Evolutionary conservation across 1,140 invertebrate genomes (phyloP).

Genomic region (Idris sp.): DNA sequence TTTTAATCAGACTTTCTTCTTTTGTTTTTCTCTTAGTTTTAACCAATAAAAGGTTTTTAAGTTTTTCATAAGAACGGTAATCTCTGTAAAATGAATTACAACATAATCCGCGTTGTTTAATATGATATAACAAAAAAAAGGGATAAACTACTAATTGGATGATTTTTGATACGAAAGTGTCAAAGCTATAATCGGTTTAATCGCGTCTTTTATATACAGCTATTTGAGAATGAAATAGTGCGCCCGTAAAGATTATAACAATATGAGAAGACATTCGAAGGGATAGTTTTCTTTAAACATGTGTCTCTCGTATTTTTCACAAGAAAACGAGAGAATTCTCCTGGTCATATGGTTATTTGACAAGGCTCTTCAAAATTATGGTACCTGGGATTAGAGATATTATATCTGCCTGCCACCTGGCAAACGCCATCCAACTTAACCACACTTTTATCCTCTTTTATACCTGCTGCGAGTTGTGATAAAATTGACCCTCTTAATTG

Average conservation of each 20-base stretch:
- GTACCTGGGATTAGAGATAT: slow-evolving; percentile 60
- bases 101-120: slow-evolving; percentile 13
- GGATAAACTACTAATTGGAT: slow-evolving; percentile 42
- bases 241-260: slow-evolving; percentile 41
- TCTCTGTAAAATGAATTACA: slow-evolving; percentile 2
- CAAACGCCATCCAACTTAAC: slow-evolving; percentile 47
- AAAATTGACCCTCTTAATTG: slow-evolving; percentile 63
- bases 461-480: slow-evolving; percentile 51
- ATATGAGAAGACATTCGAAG: slow-evolving; percentile 42
- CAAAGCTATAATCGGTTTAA: slow-evolving; percentile 49
- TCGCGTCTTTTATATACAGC: slow-evolving; percentile 29
- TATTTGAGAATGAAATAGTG: slow-evolving; percentile 29
- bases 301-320: slow-evolving; percentile 53
- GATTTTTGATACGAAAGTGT: slow-evolving; percentile 47
- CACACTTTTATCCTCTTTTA: slow-evolving; percentile 53
- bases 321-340: slow-evolving; percentile 54
- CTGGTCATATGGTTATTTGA: slow-evolving; percentile 57
- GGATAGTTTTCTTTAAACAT: slow-evolving; percentile 49
- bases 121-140: slow-evolving; percentile 36
- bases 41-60: too few relatives aligned
- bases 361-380: slow-evolving; percentile 57
- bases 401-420: slow-evolving; percentile 59
- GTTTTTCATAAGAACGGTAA: too few relatives aligned
- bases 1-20: too few relatives aligned
- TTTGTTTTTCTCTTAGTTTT: too few relatives aligned